phyloP scores from a whole-genome alignment of 2,113 vertebrate species.

The Campylorhamphus procurvoides region DNA sequence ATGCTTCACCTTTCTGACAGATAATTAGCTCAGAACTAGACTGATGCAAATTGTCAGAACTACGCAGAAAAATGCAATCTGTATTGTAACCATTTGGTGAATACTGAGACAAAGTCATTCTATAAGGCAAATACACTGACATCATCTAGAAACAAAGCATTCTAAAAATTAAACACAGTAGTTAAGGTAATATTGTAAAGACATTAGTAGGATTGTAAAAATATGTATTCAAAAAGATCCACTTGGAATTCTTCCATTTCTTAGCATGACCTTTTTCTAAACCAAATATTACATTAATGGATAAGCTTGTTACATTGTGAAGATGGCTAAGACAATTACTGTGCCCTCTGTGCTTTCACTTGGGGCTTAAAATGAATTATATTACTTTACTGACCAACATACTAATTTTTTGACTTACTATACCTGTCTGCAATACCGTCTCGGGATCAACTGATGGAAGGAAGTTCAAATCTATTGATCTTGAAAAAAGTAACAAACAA shows the following conservation, averaged over 20 bases:
- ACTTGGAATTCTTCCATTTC: background rate
- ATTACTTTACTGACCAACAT: background rate
- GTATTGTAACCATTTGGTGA: background rate
- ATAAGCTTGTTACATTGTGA: background rate
- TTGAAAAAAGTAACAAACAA: conserved; percentile 55
- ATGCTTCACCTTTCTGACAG: background rate
- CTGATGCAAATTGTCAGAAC: background rate
- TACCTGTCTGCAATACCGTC: conserved; percentile 94
- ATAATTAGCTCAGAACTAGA: background rate
- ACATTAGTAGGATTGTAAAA: background rate
- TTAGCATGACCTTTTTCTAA: background rate
- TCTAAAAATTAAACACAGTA: background rate
- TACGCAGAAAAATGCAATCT: background rate
- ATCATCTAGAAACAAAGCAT: background rate
- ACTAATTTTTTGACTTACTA: conserved; percentile 63
- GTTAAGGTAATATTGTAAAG: background rate
- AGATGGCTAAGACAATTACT: background rate
- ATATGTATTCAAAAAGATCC: background rate
- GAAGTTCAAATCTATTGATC: conserved; percentile 87
- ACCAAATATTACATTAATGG: background rate
- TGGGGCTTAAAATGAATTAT: background rate
- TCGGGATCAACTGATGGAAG: conserved; percentile 96
- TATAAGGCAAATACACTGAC: background rate
- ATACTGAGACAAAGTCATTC: background rate
- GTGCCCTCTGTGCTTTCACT: background rate